A percentile compares a stretch with the other conserved stretches of the same genome.
Evolutionary conservation across 2,888 invertebrate genomes (phyloP).

Genomic region (Erynnis tages): DNA sequence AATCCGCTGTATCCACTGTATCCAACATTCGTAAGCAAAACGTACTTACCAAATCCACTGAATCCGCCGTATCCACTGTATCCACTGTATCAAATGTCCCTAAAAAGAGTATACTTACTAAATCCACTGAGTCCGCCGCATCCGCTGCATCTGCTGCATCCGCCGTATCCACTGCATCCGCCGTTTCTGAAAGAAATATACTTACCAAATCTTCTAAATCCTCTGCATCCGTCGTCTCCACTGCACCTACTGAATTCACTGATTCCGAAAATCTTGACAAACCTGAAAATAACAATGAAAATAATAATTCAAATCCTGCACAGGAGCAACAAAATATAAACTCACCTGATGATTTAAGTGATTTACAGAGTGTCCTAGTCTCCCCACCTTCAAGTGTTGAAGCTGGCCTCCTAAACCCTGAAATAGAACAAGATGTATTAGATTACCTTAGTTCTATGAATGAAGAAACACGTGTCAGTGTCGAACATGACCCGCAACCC

Average conservation of each 20-base stretch:
- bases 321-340: neutral
- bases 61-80: too few species aligned
- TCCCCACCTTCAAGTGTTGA: slow-evolving; percentile 1
- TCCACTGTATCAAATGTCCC: too few species aligned
- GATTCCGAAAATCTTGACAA: neutral
- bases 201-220: neutral
- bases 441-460: neutral
- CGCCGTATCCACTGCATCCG: too few species aligned
- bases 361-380: neutral
- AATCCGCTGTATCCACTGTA: too few species aligned
- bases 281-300: too few species aligned
- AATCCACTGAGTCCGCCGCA: too few species aligned
- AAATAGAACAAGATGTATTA: slow-evolving; percentile 2
- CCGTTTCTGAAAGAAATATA: neutral
- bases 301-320: slow-evolving; percentile 26
- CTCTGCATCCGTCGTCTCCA: neutral
- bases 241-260: neutral
- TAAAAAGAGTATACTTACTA: too few species aligned
- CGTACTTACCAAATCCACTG: too few species aligned
- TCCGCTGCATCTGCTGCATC: too few species aligned
- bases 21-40: too few species aligned
- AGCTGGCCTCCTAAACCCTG: neutral
- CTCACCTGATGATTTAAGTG: neutral
- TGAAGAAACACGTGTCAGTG: neutral
- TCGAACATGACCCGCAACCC: neutral